Evolutionary conservation across 2,888 invertebrate species (phyloP), one percentile per base, ranked within the genome.

Genomic region (Thumatha senex): DNA sequence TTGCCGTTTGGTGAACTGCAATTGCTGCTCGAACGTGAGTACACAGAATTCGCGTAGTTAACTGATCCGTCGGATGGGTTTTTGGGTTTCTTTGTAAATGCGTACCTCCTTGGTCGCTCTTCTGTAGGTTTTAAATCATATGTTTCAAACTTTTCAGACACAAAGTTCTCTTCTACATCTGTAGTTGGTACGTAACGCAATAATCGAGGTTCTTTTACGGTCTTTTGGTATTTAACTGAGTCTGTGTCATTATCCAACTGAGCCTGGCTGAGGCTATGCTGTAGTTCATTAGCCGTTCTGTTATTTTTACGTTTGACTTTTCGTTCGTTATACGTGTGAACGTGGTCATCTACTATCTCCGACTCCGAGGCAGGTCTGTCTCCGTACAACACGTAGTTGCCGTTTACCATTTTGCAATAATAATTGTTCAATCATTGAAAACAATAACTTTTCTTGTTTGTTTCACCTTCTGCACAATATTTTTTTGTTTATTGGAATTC

Each of bases 161-260:
- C 82, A 48, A 71, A 89, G 55, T 86, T 79, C 57, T 90, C 86
- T 62, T 89, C 84, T 0, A 89, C 84, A 8, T 90, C 91, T 0
- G 85, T 80, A 0, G 82, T 87, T 0, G 91, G 84, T 7, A 90
- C 84, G 62, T 90, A 91, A 4, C 91, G 84, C 5, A 91, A 70
- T 9, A 90, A 71, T 40, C 78, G 76, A 0, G 90, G 91, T 57
- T 90, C 90, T 49, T 88, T 89, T n/a, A 80, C 72, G 61, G 82
- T 88, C 65, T 89, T 91, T 56, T 90, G 89, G 56, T 80, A 88
- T 68, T 90, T 90, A 0, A 89, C 70, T 2, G 90, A 86, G 56
- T 91, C 91, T 0, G 90, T 91, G 36, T 90, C 90, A 62, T 91
- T 91, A 63, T 90, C 89, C 34, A 89, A 61, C 46, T 88, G 86